Evolutionary conservation across 1,140 invertebrate species (phyloP), one percentile per base, ranked within the genome.

Genomic region (Drosophila nigrodunni): DNA sequence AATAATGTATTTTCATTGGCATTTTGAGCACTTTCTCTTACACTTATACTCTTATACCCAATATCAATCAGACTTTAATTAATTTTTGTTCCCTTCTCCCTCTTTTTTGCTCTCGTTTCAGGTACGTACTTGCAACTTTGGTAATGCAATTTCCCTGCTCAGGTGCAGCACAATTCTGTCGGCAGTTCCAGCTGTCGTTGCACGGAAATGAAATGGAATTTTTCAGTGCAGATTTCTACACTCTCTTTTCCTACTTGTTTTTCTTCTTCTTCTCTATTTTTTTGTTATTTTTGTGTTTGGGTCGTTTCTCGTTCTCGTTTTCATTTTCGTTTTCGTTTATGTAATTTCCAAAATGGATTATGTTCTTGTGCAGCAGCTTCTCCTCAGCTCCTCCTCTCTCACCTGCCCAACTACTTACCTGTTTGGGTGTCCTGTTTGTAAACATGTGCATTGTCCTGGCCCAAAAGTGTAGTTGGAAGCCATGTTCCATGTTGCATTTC

Each of bases 261-360:
- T 62, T 13, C 39, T 54, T 41, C 37, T 41, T 50, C 18, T 18
- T 39, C 10, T 9, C 3, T 44, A 11, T 61, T n/a, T 49, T 30
- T 8, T 64, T 37, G 3, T 46, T 13, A 0, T 44, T 41, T 43
- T 43, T 9, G 3, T 25, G 54, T 9, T 30, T 15, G 37, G 18
- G 25, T 49, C 62, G 41, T 57, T 69, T 66, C 25, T 30, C 25
- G 25, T 54, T n/a, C n/a, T n/a, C n/a, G n/a, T n/a, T n/a, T n/a
- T n/a, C n/a, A n/a, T n/a, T n/a, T n/a, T n/a, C n/a, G 30, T 74
- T 65, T 70, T 65, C 64, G 25, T 43, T 69, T 69, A 74, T 74
- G 65, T 80, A 80, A 77, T 80, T 77, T 73, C 55, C 62, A 80
- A 80, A 80, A 80, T 73, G 64, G 75, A 80, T 80, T 80, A 79